Conservation (phyloP, 2,113 vertebrate genomes). For the Indicator maculatus region DNA sequence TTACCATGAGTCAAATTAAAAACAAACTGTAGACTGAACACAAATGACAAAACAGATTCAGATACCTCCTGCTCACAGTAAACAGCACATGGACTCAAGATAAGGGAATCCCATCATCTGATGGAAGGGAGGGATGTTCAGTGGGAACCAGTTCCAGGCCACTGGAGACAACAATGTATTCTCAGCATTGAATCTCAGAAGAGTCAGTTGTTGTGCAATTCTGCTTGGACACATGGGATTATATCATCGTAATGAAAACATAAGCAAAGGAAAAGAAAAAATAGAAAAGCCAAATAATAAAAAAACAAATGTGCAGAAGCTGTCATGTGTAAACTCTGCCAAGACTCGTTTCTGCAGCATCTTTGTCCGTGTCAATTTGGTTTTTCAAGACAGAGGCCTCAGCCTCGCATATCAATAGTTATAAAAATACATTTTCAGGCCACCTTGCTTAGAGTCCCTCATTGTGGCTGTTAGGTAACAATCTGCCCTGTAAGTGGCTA, state of each 20-base stretch:
- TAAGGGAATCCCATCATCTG: background rate
- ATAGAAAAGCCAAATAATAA: background rate
- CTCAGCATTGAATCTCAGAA: background rate
- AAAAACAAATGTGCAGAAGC: background rate
- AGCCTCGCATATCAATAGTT: constrained; percentile 20
- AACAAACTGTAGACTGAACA: background rate
- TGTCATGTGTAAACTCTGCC: background rate
- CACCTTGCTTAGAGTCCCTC: constrained; percentile 5
- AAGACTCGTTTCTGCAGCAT: background rate
- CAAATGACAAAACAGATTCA: background rate
- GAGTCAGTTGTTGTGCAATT: constrained; percentile 1
- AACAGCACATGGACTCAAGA: background rate
- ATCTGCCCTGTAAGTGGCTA: constrained; percentile 15
- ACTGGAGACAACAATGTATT: background rate
- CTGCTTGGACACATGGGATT: background rate
- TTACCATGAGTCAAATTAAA: background rate
- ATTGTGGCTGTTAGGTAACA: constrained; percentile 26
- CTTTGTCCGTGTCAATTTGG: background rate
- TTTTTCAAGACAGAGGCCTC: constrained; percentile 9
- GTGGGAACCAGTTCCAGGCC: background rate
- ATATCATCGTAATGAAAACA: constrained; percentile 15
- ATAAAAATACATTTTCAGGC: constrained; percentile 23
- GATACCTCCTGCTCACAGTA: background rate
- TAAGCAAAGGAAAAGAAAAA: background rate
- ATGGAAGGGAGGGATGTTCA: background rate